phyloP scores from a whole-genome alignment of 1,140 invertebrate genomes.

The Pectinophora gossypiella region DNA sequence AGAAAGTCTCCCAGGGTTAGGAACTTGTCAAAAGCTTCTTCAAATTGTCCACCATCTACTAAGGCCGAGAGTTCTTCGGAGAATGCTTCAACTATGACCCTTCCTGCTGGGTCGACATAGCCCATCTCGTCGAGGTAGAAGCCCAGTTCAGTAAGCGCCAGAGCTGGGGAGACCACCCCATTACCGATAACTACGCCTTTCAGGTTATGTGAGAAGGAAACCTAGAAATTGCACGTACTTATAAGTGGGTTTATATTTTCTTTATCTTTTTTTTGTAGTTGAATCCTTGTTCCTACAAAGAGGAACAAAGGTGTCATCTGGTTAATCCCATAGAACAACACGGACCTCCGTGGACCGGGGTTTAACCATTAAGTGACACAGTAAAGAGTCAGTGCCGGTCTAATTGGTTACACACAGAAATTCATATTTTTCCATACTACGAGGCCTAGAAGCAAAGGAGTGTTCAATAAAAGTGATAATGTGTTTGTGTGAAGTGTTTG shows the following conservation, averaged over 20 bases:
- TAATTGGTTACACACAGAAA: too few species aligned
- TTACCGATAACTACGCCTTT: conserved; percentile 84
- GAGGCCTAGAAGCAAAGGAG: too few species aligned
- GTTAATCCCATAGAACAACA: too few species aligned
- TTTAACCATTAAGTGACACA: too few species aligned
- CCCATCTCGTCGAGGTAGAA: conserved; percentile 62
- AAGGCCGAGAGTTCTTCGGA: conserved; percentile 25
- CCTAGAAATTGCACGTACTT: too few species aligned
- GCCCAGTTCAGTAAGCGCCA: conserved; percentile 48
- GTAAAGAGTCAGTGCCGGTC: too few species aligned
- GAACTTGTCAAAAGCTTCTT: conserved; percentile 49
- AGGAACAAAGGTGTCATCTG: neutral
- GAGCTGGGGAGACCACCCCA: conserved; percentile 82
- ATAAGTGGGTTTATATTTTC: too few species aligned
- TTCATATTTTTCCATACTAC: too few species aligned
- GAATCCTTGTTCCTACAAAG: neutral
- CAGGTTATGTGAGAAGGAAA: conserved; percentile 66
- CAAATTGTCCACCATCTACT: conserved; percentile 21
- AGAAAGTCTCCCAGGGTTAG: conserved; percentile 36
- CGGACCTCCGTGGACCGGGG: too few species aligned
- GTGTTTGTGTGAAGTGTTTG: too few species aligned
- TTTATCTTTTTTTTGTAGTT: too few species aligned
- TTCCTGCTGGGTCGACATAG: conserved; percentile 46
- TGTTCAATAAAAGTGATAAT: too few species aligned
- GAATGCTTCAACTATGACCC: conserved; percentile 36